Base-by-base conservation (phyloP, 2,888 invertebrate species). In the Lissonota sp. region DNA sequence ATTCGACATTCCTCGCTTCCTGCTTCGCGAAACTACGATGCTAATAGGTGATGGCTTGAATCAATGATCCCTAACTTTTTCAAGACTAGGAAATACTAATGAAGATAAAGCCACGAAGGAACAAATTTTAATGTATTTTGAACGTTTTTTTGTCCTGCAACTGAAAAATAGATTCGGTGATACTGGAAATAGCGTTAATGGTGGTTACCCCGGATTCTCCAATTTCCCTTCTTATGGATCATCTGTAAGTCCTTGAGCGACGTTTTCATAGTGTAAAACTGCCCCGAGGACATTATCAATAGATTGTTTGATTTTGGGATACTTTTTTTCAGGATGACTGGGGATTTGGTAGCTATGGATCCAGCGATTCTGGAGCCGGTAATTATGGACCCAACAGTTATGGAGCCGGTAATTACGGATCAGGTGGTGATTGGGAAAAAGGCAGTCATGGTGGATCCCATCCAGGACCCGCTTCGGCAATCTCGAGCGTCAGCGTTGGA, bases 401-500 rank as follows among this genome's bases (percentile, higher is more conserved):
- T 49, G 67, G 44, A 66, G 40, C 40, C n/a, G 53, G 58, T n/a
- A 44, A 55, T 26, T 60, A 4, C 12, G 37, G n/a, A 12, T n/a
- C 46, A 14, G 64, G 55, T 39, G 40, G 53, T 7, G 49, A 26
- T 26, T 26, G 26, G 26, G 26, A 3, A 26, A 26, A 26, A 26
- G 26, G 26, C 26, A 8, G 55, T 4, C 16, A 37, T 16, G 46
- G 63, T 2, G 55, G 49, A 26, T 64, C 70, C 55, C 14, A 40
- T 26, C 55, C 60, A 6, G 83, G 78, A 42, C 84, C 74, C 5
- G 83, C 86, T 6, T 37, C 58, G 0, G 85, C 90, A n/a, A 63
- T 63, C 0, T 84, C 88, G 6, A 82, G 85, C 42, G 84, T 87
- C 42, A 86, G 42, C 49, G 0, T 89, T 5, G 91, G 91, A 62